These are phyloP conservation scores for Parochlus steinenii DNA, from an alignment of 2,888 invertebrate genomes.

Conservation along the genomic window DNA sequence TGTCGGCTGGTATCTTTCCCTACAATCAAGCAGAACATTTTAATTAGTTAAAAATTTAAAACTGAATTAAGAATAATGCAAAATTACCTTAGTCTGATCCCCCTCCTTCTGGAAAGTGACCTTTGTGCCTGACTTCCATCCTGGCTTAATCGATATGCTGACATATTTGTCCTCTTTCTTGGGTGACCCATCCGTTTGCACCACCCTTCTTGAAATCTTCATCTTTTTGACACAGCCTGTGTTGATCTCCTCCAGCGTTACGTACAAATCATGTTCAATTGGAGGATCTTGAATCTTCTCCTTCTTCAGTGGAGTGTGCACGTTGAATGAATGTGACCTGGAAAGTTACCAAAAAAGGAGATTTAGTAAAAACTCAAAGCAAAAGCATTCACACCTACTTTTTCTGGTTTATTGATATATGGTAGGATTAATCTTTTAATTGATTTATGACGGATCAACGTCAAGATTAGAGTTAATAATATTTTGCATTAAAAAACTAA, in stretches of 20 bases:
- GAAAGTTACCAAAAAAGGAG: conserved; percentile 47
- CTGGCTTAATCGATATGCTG: conserved; percentile 89
- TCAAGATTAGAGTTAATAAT: no score
- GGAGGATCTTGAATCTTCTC: conserved; percentile 79
- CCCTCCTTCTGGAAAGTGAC: conserved; percentile 97
- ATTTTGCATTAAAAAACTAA: no score
- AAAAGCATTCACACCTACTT: no score
- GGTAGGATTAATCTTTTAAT: no score
- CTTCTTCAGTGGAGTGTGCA: conserved; percentile 57
- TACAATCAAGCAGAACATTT: no score
- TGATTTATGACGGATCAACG: no score
- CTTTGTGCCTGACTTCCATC: conserved; percentile 97
- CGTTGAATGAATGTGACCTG: conserved; percentile 80
- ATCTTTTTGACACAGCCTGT: conserved; percentile 96
- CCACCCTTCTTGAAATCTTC: conserved; percentile 89
- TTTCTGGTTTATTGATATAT: no score
- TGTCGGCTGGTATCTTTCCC: conserved; percentile 90
- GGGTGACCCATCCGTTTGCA: conserved; percentile 69
- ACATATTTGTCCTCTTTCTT: conserved; percentile 89
- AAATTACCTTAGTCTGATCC: conserved; percentile 76
- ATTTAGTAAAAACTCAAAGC: background rate
- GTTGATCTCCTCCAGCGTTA: conserved; percentile 84
- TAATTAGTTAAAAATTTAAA: no score
- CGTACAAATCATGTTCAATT: conserved; percentile 73
- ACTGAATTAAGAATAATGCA: no score